phyloP scores from a whole-genome alignment of 2,888 invertebrate genomes.

The Cynaeus angustus region DNA sequence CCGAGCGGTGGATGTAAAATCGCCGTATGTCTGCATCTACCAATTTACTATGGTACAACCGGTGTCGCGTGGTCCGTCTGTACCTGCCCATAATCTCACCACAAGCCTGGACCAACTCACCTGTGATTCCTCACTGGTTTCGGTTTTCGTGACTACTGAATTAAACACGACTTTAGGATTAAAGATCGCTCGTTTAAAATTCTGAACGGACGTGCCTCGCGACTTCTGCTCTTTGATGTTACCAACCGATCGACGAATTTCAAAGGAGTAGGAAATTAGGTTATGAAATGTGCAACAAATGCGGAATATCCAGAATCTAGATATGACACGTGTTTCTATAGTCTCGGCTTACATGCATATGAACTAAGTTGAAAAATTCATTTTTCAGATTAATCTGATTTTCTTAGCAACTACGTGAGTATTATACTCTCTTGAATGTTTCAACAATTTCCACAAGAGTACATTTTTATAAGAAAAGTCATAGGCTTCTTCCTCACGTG shows the following conservation, averaged over 20 bases:
- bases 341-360: no score
- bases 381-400: no score
- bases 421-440: no score
- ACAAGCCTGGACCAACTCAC: conserved; percentile 20
- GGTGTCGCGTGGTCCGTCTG: conserved; percentile 30
- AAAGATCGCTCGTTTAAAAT: conserved; percentile 40
- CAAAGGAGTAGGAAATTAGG: conserved; percentile 32
- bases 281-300: conserved; percentile 40
- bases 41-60: neutral
- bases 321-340: conserved; percentile 20
- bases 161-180: conserved; percentile 39
- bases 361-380: no score
- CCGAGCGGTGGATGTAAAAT: neutral
- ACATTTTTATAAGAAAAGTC: no score
- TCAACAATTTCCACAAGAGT: no score
- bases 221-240: no score
- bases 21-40: neutral
- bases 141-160: conserved; percentile 43
- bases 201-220: no score
- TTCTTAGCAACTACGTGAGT: no score
- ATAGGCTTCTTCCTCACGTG: no score
- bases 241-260: no score
- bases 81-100: conserved; percentile 26
- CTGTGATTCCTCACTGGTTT: conserved; percentile 38
- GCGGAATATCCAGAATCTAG: conserved; percentile 34